Evolutionary conservation across 53 echinoderm and acorn worm genomes (phyloP).

Genomic region (Glandiceps talaboti): DNA sequence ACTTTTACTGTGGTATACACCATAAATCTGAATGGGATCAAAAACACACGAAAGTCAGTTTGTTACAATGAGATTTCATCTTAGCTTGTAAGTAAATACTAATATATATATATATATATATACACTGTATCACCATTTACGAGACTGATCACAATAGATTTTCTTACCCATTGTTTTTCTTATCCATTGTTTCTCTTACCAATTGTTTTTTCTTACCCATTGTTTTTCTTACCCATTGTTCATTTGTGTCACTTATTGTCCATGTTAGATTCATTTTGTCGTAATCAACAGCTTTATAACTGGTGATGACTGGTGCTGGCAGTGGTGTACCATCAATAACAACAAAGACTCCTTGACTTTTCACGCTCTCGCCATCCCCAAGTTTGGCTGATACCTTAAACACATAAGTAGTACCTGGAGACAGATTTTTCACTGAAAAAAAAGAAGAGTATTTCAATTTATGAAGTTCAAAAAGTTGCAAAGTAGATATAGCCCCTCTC

Average conservation of each 20-base stretch:
- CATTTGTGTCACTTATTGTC: neutral
- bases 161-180: no score
- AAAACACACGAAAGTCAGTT: neutral
- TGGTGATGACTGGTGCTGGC: conserved; percentile 16
- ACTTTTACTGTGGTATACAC: conserved; percentile 13
- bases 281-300: neutral
- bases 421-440: conserved; percentile 22
- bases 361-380: neutral
- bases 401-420: conserved; percentile 23
- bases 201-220: no score
- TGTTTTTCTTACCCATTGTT: conserved; percentile 2
- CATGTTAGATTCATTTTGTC: conserved; percentile 6
- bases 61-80: neutral
- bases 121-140: no score
- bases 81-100: neutral
- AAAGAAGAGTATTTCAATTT: no score
- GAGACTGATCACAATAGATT: no score
- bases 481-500: no score
- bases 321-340: conserved; percentile 6
- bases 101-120: no score
- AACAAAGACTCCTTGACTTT: neutral
- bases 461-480: no score
- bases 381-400: conserved; percentile 25
- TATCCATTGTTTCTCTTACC: no score
- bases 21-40: conserved; percentile 2